Evolutionary conservation across 2,113 vertebrate species (phyloP).

Genomic region (Muntiacus reevesi): DNA sequence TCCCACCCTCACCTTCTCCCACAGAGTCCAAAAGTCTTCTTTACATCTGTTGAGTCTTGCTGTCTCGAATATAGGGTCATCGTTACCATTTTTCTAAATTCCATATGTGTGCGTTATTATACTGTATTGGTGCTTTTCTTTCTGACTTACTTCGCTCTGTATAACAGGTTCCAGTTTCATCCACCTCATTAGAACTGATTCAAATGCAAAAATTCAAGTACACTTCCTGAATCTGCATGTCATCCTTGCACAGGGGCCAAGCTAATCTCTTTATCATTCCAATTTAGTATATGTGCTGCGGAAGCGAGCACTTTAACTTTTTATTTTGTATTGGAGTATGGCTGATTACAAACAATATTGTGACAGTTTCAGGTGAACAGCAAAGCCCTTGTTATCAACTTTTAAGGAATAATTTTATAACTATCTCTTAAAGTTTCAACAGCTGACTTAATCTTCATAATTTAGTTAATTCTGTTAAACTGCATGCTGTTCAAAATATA

Average conservation of each 20-base stretch:
- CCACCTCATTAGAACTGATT: not conserved
- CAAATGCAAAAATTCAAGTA: not conserved
- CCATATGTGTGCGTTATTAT: not conserved
- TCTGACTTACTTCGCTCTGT: not conserved
- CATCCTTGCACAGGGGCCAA: not conserved
- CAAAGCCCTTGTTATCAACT: not conserved
- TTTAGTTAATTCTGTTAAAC: constrained; percentile 11
- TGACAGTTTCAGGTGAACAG: not conserved
- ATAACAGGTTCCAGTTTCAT: not conserved
- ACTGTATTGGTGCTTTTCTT: not conserved
- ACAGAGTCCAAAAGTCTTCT: not conserved
- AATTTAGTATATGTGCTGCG: not conserved
- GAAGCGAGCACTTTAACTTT: not conserved
- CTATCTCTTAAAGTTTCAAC: constrained; percentile 9
- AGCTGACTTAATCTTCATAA: constrained; percentile 1
- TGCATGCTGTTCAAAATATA: not conserved
- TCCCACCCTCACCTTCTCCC: not conserved
- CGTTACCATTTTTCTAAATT: not conserved
- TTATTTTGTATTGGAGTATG: not conserved
- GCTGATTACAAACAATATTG: not conserved
- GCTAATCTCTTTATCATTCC: not conserved
- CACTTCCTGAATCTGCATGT: not conserved
- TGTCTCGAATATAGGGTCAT: not conserved
- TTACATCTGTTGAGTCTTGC: not conserved
- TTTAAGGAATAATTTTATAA: constrained; percentile 6